Conservation (phyloP, 1,140 invertebrate genomes). For the Trichogramma pretiosum region DNA sequence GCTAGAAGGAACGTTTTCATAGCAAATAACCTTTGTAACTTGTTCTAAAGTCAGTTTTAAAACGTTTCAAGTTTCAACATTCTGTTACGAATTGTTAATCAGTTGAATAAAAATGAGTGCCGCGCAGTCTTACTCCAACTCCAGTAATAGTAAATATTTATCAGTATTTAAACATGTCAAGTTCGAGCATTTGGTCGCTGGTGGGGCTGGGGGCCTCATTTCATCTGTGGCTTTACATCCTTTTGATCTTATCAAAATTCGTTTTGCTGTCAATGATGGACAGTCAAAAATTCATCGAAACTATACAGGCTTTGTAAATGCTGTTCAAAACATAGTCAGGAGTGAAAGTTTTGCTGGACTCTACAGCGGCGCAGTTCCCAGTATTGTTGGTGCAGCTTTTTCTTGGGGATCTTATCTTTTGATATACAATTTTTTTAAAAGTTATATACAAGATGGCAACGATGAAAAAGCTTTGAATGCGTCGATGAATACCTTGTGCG, state of each 20-base stretch:
- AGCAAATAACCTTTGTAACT: no score
- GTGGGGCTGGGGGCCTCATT: constrained; percentile 86
- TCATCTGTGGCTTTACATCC: constrained; percentile 85
- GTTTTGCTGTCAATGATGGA: constrained; percentile 95
- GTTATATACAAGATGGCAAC: constrained; percentile 77
- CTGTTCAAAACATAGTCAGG: constrained; percentile 74
- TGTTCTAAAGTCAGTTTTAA: no score
- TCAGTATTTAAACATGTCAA: constrained; percentile 63
- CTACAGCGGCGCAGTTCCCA: constrained; percentile 90
- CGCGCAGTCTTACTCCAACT: no score
- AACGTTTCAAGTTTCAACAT: no score
- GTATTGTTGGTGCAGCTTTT: constrained; percentile 89
- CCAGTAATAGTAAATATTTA: not conserved
- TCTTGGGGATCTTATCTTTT: constrained; percentile 98
- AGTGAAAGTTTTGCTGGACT: constrained; percentile 83
- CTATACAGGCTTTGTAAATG: constrained; percentile 79
- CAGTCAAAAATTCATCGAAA: constrained; percentile 66
- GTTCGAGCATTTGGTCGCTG: constrained; percentile 90
- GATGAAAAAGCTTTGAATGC: constrained; percentile 70
- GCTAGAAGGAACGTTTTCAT: no score
- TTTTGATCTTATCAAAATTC: constrained; percentile 93
- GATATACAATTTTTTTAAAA: constrained; percentile 88
- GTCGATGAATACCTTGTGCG: constrained; percentile 79
- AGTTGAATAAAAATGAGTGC: no score
- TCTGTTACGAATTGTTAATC: no score